Percentiles rank a stretch among this genome's conserved stretches.
Conservation (phyloP, 2,797 vertebrate genomes). For the Dendrocincla fuliginosa region DNA sequence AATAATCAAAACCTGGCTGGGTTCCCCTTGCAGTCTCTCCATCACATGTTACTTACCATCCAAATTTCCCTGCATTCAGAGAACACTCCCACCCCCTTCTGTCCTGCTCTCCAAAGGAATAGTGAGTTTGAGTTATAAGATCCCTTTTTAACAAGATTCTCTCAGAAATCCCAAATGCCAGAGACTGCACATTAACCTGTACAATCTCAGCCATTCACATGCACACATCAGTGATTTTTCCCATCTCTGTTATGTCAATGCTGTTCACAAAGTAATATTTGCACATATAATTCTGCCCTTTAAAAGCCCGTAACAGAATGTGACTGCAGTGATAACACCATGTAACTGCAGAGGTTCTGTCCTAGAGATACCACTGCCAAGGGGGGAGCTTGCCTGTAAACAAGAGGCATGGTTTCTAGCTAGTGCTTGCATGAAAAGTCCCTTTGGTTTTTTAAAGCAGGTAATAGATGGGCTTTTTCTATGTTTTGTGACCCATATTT, state of each 20-base stretch:
- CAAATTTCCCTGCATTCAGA: constrained; percentile 26
- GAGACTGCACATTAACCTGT: neutral
- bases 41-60: neutral
- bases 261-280: neutral
- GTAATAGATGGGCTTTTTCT: neutral
- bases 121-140: constrained; percentile 1
- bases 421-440: neutral
- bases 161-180: constrained; percentile 36
- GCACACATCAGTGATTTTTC: neutral
- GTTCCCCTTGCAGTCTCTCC: neutral
- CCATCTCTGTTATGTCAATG: neutral
- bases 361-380: neutral
- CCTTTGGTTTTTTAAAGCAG: neutral
- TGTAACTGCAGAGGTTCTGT: neutral
- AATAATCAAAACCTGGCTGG: constrained; percentile 60
- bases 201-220: neutral
- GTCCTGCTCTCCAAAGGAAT: constrained; percentile 18
- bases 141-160: neutral
- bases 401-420: neutral
- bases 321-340: neutral
- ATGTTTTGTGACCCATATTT: neutral
- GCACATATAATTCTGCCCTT: neutral
- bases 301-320: neutral
- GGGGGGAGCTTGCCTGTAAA: neutral
- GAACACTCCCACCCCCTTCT: neutral